A percentile compares a stretch with the other conserved stretches of the same genome.
Conservation (phyloP, 2,113 vertebrate genomes). For the Proteles cristata region DNA sequence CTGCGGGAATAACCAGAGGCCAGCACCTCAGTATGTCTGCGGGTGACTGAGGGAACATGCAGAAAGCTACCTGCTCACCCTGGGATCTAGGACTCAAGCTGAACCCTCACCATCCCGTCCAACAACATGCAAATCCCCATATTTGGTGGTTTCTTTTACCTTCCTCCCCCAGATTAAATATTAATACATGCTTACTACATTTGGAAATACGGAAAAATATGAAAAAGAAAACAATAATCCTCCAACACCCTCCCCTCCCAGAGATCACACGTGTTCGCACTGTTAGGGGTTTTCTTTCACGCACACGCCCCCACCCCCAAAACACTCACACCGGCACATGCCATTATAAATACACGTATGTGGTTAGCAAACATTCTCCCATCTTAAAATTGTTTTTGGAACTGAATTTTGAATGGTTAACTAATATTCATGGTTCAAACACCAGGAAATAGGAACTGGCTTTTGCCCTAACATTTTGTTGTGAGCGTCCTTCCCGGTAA, state of each 20-base stretch:
- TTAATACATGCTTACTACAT: no score
- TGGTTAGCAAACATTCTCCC: background rate
- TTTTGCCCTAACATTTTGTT: background rate
- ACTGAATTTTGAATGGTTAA: slow-evolving; percentile 7
- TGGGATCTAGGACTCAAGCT: background rate
- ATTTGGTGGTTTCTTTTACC: no score
- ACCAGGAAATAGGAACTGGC: background rate
- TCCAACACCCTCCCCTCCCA: background rate
- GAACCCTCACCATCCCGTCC: fast-evolving
- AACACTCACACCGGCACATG: background rate
- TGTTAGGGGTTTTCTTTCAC: background rate
- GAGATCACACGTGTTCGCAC: background rate
- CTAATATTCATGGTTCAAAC: slow-evolving; percentile 8
- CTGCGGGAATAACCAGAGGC: background rate
- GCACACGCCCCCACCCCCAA: background rate
- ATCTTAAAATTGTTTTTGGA: background rate
- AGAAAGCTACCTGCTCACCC: fast-evolving
- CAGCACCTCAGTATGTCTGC: fast-evolving
- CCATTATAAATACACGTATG: background rate
- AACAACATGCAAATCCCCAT: fast-evolving
- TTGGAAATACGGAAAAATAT: background rate
- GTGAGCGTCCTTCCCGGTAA: background rate
- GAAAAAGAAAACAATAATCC: background rate
- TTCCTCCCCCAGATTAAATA: background rate
- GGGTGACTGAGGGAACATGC: fast-evolving